Conservation (phyloP, 2,797 vertebrate genomes). For the Darevskia mixta region DNA sequence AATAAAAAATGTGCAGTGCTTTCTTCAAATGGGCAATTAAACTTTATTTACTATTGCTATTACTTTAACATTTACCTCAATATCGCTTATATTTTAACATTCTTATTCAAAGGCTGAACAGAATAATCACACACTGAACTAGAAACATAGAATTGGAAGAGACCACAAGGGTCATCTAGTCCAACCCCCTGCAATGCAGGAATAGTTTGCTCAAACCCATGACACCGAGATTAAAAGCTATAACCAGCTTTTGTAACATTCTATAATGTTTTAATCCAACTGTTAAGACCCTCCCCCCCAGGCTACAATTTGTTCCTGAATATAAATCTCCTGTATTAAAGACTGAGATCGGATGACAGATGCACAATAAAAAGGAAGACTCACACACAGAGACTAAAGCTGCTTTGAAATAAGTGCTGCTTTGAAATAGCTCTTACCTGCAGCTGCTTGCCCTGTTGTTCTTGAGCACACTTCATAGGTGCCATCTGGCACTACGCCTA, state of each 20-base stretch:
- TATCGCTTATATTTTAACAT: background rate
- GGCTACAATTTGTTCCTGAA: background rate
- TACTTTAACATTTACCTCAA: background rate
- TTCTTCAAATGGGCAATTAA: background rate
- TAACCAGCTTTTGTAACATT: background rate
- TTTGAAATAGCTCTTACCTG: constrained; percentile 80
- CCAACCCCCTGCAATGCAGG: too few relatives aligned
- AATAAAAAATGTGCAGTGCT: background rate
- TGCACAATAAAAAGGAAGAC: background rate
- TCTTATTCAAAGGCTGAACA: background rate
- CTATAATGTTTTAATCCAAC: background rate
- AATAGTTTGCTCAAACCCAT: too few relatives aligned
- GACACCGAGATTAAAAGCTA: too few relatives aligned
- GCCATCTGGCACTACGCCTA: constrained; percentile 97
- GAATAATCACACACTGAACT: background rate
- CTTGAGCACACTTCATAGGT: constrained; percentile 99
- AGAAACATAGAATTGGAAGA: too few relatives aligned
- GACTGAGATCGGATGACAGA: background rate
- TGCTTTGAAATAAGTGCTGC: background rate
- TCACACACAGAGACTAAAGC: background rate
- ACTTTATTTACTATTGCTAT: background rate
- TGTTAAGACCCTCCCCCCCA: background rate
- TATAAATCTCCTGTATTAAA: background rate
- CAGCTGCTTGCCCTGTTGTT: constrained; percentile 94
- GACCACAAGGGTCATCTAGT: too few relatives aligned